These are phyloP conservation scores for Drosophila cyrtoloma DNA, from an alignment of 2,888 invertebrate genomes.

Conservation along the genomic window DNA sequence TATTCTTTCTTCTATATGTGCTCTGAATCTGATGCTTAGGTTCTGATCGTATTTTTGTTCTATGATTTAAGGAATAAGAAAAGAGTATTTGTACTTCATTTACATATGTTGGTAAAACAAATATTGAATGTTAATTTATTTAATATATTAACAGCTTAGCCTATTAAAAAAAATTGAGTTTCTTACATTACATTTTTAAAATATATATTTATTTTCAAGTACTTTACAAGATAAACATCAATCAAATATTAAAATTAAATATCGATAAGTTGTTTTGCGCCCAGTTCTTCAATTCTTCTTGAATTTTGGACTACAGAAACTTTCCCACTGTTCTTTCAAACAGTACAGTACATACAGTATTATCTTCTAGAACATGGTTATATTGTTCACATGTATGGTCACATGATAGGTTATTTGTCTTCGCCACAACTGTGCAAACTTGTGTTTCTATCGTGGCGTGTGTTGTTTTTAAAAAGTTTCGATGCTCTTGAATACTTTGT, in stretches of 20 bases:
- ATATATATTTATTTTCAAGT: neutral
- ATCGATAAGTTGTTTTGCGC: neutral
- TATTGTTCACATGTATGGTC: neutral
- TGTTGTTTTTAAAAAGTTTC: neutral
- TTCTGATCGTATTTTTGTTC: neutral
- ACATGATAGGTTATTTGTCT: constrained; percentile 17
- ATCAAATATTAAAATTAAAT: neutral
- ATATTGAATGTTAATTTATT: neutral
- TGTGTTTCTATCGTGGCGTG: neutral
- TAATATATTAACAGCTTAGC: neutral
- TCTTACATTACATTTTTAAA: too few species aligned
- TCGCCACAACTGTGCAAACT: constrained; percentile 58
- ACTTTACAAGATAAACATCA: neutral
- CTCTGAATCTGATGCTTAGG: neutral
- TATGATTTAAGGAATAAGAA: neutral
- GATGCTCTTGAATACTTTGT: neutral
- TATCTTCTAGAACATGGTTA: neutral
- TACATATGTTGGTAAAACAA: neutral
- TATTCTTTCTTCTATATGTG: neutral
- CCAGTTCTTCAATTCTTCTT: neutral
- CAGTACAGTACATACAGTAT: neutral
- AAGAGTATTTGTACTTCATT: neutral
- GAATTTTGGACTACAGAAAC: neutral
- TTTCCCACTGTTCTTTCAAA: neutral
- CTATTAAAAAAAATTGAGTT: neutral